Evolutionary conservation across 2,797 vertebrate species (phyloP).

Genomic region (Xenentodon cancila): DNA sequence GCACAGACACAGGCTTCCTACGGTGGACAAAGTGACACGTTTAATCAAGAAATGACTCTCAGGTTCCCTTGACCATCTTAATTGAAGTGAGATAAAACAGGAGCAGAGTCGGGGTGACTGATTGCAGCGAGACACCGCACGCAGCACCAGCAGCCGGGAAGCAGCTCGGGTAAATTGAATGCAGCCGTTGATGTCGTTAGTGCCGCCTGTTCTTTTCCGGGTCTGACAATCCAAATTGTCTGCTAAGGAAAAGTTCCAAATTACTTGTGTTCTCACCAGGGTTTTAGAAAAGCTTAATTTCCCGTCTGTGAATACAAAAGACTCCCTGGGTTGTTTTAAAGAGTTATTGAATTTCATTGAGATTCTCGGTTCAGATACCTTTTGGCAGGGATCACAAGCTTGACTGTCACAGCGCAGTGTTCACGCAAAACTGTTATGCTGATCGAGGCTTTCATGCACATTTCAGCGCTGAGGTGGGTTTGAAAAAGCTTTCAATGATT

Average conservation of each 20-base stretch:
- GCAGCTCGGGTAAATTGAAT: constrained; percentile 7
- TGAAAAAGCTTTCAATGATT: constrained; percentile 65
- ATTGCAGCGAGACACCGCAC: constrained; percentile 2
- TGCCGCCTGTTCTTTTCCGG: neutral
- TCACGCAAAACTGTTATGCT: constrained; percentile 67
- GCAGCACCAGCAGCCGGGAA: neutral
- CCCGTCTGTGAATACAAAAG: constrained; percentile 40
- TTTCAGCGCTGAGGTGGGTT: constrained; percentile 42
- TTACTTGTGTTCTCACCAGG: constrained; percentile 16
- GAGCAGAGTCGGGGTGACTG: constrained; percentile 9
- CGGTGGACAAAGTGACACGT: constrained; percentile 15
- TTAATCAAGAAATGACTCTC: constrained; percentile 34
- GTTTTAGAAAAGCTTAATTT: constrained; percentile 40
- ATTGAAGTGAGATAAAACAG: constrained; percentile 25
- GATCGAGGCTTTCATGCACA: constrained; percentile 60
- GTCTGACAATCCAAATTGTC: neutral
- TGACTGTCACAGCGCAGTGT: constrained; percentile 27
- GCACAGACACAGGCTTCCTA: constrained; percentile 6
- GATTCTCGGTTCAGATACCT: constrained; percentile 71
- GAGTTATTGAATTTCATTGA: constrained; percentile 65
- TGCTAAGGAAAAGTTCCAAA: neutral
- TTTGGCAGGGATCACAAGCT: constrained; percentile 46
- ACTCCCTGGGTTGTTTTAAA: constrained; percentile 45
- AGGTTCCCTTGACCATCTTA: neutral
- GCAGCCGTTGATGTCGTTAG: neutral